Evolutionary conservation across 2,888 invertebrate genomes (phyloP), one percentile per base, ranked within the genome.

Genomic region (Petrolisthes cinctipes): DNA sequence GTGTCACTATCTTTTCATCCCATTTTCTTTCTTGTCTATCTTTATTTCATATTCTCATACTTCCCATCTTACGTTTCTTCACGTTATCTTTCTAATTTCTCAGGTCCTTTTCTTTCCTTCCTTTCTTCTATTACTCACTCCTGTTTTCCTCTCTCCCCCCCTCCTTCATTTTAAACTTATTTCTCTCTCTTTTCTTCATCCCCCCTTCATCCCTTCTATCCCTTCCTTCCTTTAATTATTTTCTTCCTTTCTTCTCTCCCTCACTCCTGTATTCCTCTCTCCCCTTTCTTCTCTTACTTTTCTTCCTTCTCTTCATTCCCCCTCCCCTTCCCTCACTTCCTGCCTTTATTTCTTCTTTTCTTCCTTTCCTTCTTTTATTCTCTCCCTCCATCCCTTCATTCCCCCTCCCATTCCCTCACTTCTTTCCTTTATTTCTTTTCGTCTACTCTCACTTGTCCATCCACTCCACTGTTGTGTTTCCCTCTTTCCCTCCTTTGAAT

Each of bases 91-190:
- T 76, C 76, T 76, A 20, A 23, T 37, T 76, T 37, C 37, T 37
- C 37, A 20, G 9, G 11, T 51, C 51, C 17, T 17, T 76, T 37
- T 76, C 20, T 7, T 23, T 76, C 54, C 54, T n/a, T 11, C 54
- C n/a, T 14, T 20, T 37, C n/a, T 14, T 66, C 4, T 20, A 23
- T 37, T 9, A 14, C 51, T 14, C 51, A 20, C 11, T 23, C 81
- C 4, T 68, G 17, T 11, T 4, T 53, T 53, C 7, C 9, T 56
- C 61, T n/a, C 23, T 54, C 20, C 11, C 20, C 54, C 9, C 9
- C 79, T 79, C 17, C 37, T 37, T 79, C 79, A 14, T 37, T 80
- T 9, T 80, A 9, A 53, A n/a, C 54, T n/a, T 79, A 53, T 54
- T 37, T 79, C 54, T 54, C 79, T 79, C 56, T 56, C 56, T n/a